Base-by-base conservation (phyloP, 2,113 vertebrate genomes). In the Mugil cephalus region DNA sequence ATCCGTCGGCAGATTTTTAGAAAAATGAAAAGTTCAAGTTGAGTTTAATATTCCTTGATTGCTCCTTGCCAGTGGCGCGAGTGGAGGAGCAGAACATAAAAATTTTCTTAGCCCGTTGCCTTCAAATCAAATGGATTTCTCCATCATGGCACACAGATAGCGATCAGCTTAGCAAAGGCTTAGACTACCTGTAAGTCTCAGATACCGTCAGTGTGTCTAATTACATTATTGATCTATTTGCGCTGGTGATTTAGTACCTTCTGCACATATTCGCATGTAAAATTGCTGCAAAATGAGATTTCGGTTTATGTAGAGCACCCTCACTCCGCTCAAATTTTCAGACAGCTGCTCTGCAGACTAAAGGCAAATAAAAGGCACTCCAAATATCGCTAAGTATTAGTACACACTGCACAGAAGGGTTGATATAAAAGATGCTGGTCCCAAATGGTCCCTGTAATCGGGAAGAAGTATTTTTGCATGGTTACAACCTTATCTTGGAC, bases 161-260 rank as follows among this genome's bases (percentile, higher is more conserved):
- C 11, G 17, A n/a, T 55, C 34, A 2, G 34, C 40, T 75, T 54
- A 64, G 63, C 15, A 30, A 67, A 43, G 69, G 42, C 72, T 67
- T 53, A 53, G 39, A 19, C 40, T 19, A 73, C 69, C 61, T 73
- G 55, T 47, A 47, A 46, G 47, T 38, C 38, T 46, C 54, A 56
- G 77, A 79, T 79, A 54, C 10, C 64, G 43, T 68, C 69, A 9
- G 52, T 21, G 18, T 62, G 18, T 74, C 24, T 74, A 62, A 87
- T 74, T 60, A 40, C 14, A 36, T 61, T 61, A 80, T 80, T 64
- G 66, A 79, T 81, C 55, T 63, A 6, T 76, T 39, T 61, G 11
- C 54, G 53, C 53, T 2, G 64, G 21, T 63, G 39, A 45, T 34
- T 47, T 8, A 6, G 19, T 18, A 6, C 8, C 0, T 72, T 52